phyloP scores from a whole-genome alignment of 2,113 vertebrate genomes.

The Callospermophilus lateralis region DNA sequence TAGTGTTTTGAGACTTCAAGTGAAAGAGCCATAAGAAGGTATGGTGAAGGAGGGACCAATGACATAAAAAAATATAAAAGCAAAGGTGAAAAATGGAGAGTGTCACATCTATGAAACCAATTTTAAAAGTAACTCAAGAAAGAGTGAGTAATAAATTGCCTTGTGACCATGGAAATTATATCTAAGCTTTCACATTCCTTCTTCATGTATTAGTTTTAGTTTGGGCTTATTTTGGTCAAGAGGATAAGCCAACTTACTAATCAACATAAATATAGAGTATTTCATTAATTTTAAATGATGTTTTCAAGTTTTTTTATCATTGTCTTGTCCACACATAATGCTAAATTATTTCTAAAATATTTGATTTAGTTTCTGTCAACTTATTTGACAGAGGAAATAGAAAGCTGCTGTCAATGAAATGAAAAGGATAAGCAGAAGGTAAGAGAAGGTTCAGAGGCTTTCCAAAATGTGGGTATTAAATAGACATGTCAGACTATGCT shows the following conservation, averaged over 20 bases:
- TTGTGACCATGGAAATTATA: neutral
- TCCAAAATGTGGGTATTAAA: too few species aligned
- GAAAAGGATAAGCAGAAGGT: too few species aligned
- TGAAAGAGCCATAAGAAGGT: neutral
- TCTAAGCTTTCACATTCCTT: neutral
- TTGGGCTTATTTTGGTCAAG: neutral
- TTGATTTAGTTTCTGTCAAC: too few species aligned
- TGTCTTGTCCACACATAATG: too few species aligned
- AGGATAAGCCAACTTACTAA: neutral
- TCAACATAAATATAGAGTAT: neutral
- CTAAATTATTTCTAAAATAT: too few species aligned
- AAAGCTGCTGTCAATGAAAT: too few species aligned
- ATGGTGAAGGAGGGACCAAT: neutral
- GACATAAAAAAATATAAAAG: neutral
- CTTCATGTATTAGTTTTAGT: neutral
- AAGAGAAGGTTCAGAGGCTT: too few species aligned
- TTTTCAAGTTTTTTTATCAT: too few species aligned
- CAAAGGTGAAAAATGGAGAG: neutral
- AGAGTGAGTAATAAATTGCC: neutral
- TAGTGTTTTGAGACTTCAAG: too few species aligned
- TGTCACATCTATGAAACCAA: too few species aligned
- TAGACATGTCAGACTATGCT: too few species aligned
- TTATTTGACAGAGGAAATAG: too few species aligned
- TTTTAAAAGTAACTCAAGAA: neutral
- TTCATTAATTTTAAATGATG: neutral